phyloP scores from a whole-genome alignment of 2,113 vertebrate genomes.

The Muntiacus reevesi region DNA sequence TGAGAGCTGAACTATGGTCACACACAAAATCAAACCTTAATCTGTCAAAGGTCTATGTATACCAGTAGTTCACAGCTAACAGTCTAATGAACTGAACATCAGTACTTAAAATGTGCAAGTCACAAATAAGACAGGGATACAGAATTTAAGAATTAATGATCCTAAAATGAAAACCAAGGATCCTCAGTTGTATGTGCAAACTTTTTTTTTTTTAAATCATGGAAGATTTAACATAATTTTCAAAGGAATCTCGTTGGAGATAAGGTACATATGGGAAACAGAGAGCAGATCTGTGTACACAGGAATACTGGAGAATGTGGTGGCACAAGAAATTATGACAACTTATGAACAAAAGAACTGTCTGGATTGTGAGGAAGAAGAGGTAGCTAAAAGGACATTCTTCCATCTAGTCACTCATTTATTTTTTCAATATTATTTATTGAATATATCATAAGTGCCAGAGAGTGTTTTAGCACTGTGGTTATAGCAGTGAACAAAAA shows the following conservation, averaged over 20 bases:
- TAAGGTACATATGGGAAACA: not conserved
- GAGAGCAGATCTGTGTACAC: not conserved
- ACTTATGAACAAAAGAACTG: not conserved
- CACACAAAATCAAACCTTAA: not conserved
- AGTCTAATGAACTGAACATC: not conserved
- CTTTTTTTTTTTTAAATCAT: not conserved
- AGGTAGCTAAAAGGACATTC: not conserved
- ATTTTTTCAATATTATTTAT: not conserved
- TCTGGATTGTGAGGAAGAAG: not conserved
- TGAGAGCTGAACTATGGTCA: not conserved
- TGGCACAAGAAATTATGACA: not conserved
- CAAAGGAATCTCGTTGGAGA: not conserved
- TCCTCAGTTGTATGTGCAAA: not conserved
- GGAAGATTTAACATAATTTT: not conserved
- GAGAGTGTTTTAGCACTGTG: not conserved
- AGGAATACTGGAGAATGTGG: not conserved
- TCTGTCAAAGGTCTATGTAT: not conserved
- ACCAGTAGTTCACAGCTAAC: not conserved
- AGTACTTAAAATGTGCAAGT: not conserved
- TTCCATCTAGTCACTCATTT: not conserved
- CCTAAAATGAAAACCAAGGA: not conserved
- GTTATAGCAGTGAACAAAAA: not conserved
- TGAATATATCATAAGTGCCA: not conserved
- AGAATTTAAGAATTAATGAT: slow-evolving; percentile 17
- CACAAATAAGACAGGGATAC: not conserved